phyloP scores from a whole-genome alignment of 2,888 invertebrate genomes.

The Lasioglossum figueresi region DNA sequence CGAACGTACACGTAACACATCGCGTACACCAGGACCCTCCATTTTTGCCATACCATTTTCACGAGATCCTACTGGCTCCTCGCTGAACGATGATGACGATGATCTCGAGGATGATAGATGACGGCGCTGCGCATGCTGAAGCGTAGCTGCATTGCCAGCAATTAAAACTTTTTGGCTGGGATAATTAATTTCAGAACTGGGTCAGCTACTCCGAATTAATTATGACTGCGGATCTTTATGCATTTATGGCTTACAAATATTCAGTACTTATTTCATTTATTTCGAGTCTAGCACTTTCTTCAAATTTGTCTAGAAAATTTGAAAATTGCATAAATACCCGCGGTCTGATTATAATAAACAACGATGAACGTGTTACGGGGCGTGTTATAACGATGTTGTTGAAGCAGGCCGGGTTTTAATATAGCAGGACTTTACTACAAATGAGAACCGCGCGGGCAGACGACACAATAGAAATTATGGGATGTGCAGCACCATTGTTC shows the following conservation, averaged over 20 bases:
- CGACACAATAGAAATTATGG: neutral
- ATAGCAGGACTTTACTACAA: neutral
- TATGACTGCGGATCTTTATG: too few species aligned
- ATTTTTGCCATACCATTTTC: neutral
- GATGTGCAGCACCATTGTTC: neutral
- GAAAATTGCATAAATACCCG: too few species aligned
- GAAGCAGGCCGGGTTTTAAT: neutral
- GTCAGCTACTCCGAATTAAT: neutral
- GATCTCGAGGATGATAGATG: neutral
- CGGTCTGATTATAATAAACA: neutral
- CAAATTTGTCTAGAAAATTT: too few species aligned
- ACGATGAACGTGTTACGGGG: neutral
- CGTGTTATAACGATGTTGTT: neutral
- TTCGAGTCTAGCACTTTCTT: too few species aligned
- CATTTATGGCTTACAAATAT: too few species aligned
- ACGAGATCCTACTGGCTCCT: neutral
- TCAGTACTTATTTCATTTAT: too few species aligned
- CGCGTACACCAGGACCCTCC: neutral
- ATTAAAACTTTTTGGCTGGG: neutral
- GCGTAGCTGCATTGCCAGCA: neutral
- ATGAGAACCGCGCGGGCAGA: neutral
- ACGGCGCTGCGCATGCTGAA: neutral
- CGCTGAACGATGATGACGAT: neutral
- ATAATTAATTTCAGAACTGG: neutral
- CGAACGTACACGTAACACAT: neutral